Percentiles rank a stretch among this genome's conserved stretches.
Evolutionary conservation across 2,888 invertebrate genomes (phyloP).

Genomic region (Epiblema foenella): DNA sequence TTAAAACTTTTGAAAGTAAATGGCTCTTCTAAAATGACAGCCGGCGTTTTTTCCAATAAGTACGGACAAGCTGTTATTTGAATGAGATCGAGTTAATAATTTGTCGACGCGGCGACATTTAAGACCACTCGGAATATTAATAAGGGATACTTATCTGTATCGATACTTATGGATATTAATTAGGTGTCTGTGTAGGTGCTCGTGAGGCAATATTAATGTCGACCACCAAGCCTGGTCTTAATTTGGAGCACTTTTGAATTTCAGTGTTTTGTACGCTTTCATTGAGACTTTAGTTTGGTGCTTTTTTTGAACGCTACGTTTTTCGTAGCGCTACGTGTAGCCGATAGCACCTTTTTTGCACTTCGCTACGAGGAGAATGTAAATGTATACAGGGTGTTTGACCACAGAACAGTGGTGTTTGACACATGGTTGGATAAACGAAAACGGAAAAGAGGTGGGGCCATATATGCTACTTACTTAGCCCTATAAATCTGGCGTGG

Average conservation of each 20-base stretch:
- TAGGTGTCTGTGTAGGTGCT: background rate
- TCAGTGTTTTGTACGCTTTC: too few relatives aligned
- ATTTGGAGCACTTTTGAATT: too few relatives aligned
- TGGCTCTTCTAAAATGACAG: background rate
- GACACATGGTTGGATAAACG: too few relatives aligned
- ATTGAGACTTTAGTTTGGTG: too few relatives aligned
- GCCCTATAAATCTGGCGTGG: too few relatives aligned
- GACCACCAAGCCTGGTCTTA: too few relatives aligned
- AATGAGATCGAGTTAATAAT: slow-evolving; percentile 16
- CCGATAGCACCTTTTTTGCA: background rate
- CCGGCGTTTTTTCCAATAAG: slow-evolving; percentile 22
- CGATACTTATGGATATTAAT: slow-evolving; percentile 13
- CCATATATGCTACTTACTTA: too few relatives aligned
- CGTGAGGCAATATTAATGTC: background rate
- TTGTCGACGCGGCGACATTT: slow-evolving; percentile 4
- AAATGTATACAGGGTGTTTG: too few relatives aligned
- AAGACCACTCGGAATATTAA: slow-evolving; percentile 25
- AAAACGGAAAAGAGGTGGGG: too few relatives aligned
- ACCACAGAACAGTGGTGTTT: too few relatives aligned
- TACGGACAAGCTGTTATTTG: slow-evolving; percentile 18
- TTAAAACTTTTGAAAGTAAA: background rate
- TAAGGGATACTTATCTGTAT: slow-evolving; percentile 10
- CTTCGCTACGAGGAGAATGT: too few relatives aligned
- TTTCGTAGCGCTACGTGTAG: background rate
- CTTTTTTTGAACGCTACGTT: background rate